Conservation (phyloP, 2,797 vertebrate genomes). For the Peromyscus attwateri region DNA sequence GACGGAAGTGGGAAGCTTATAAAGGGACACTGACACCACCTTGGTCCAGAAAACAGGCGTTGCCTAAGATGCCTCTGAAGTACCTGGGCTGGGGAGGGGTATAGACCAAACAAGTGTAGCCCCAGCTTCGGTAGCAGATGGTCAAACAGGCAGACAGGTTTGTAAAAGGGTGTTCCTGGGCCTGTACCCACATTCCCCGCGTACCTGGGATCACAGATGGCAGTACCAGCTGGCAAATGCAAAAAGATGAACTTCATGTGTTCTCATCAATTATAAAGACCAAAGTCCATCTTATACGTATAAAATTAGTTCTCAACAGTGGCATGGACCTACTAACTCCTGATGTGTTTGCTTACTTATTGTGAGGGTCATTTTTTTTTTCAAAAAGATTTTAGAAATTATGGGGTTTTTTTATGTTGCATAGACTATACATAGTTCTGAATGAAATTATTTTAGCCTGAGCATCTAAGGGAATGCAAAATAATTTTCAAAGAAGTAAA, state of each 20-base stretch:
- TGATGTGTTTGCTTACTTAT: background rate
- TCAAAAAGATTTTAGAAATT: background rate
- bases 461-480: background rate
- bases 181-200: background rate
- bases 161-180: background rate
- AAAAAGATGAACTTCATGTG: conserved; percentile 16
- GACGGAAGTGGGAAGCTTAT: background rate
- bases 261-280: conserved; percentile 53
- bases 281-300: conserved; percentile 9
- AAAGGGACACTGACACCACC: background rate
- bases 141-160: conserved; percentile 17
- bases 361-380: background rate
- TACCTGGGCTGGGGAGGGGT: too few relatives aligned
- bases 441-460: background rate
- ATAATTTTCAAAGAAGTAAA: conserved; percentile 15
- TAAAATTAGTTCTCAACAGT: background rate
- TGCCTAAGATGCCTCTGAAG: background rate
- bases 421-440: background rate
- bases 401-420: background rate
- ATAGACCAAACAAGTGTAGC: background rate
- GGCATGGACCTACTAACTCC: background rate
- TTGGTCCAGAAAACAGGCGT: background rate
- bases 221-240: conserved; percentile 50
- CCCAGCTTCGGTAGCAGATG: background rate
- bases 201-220: conserved; percentile 66